Percentiles rank a stretch among this genome's conserved stretches.
Evolutionary conservation across 2,113 vertebrate species (phyloP).

Genomic region (Pleuronectes platessa): DNA sequence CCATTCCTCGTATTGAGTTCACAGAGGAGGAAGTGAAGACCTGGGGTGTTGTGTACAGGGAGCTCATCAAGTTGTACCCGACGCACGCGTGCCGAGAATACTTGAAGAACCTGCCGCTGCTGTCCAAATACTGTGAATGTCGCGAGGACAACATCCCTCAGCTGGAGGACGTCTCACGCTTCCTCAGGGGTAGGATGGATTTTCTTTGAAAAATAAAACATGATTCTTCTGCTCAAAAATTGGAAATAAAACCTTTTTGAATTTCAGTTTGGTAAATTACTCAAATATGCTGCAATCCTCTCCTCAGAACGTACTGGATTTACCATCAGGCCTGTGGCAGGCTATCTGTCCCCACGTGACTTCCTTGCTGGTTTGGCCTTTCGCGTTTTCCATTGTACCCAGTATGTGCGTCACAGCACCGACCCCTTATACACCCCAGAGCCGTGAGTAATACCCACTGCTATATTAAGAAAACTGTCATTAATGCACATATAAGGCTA

Average conservation of each 20-base stretch:
- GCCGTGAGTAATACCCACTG: constrained; percentile 87
- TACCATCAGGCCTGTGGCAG: constrained; percentile 95
- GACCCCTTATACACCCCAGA: constrained; percentile 98
- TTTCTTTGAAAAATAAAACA: neutral
- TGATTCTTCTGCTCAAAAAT: neutral
- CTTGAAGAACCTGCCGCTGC: constrained; percentile 94
- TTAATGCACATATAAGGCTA: neutral
- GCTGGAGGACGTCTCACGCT: constrained; percentile 94
- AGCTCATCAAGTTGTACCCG: constrained; percentile 95
- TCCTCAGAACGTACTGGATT: constrained; percentile 93
- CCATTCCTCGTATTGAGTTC: constrained; percentile 92
- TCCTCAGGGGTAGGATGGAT: constrained; percentile 87
- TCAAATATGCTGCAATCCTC: neutral
- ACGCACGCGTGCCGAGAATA: constrained; percentile 95
- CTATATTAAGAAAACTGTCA: neutral
- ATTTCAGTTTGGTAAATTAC: neutral
- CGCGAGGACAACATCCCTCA: constrained; percentile 97
- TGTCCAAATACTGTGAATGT: constrained; percentile 92
- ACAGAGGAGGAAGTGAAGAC: constrained; percentile 97
- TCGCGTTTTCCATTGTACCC: constrained; percentile 98
- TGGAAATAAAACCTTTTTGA: neutral
- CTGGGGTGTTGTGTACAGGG: constrained; percentile 94
- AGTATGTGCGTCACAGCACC: constrained; percentile 96
- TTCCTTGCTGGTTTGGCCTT: constrained; percentile 98
- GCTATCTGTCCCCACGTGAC: constrained; percentile 95